phyloP scores from a whole-genome alignment of 2,888 invertebrate genomes.

The Melinaea menophilus region DNA sequence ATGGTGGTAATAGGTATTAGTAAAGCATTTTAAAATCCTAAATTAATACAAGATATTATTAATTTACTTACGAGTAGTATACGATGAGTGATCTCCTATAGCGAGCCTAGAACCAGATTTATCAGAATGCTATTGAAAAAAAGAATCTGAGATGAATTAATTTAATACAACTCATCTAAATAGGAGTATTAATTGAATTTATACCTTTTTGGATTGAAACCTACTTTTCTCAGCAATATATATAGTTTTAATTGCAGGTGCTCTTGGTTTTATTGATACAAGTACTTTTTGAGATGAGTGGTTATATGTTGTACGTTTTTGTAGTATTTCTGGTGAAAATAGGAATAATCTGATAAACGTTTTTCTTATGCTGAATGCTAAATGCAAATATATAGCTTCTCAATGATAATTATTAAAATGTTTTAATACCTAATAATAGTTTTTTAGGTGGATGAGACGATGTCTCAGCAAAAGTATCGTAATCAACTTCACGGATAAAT shows the following conservation, averaged over 20 bases:
- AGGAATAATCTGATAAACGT: neutral
- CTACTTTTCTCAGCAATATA: constrained; percentile 60
- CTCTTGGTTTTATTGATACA: constrained; percentile 58
- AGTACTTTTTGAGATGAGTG: constrained; percentile 55
- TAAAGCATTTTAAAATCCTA: too few species aligned
- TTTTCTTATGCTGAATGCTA: too few species aligned
- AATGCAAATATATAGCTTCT: constrained; percentile 20
- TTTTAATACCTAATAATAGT: constrained; percentile 44
- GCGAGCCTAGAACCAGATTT: constrained; percentile 59
- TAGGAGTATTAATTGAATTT: constrained; percentile 6
- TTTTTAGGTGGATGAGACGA: constrained; percentile 45
- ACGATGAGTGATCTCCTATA: constrained; percentile 64
- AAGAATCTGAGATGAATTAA: constrained; percentile 9
- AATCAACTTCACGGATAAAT: constrained; percentile 55
- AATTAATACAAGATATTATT: neutral
- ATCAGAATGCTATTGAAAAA: constrained; percentile 47
- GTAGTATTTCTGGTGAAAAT: constrained; percentile 51
- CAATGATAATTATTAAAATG: constrained; percentile 11
- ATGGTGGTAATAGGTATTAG: too few species aligned
- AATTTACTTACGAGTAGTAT: constrained; percentile 52
- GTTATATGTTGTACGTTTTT: constrained; percentile 43
- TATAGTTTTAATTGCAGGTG: constrained; percentile 59
- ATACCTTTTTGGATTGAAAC: constrained; percentile 54
- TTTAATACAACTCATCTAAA: constrained; percentile 8
- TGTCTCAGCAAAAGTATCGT: constrained; percentile 46